Evolutionary conservation across 2,797 vertebrate species (phyloP), one percentile per base, ranked within the genome.

Genomic region (Gymnothorax reevesii): DNA sequence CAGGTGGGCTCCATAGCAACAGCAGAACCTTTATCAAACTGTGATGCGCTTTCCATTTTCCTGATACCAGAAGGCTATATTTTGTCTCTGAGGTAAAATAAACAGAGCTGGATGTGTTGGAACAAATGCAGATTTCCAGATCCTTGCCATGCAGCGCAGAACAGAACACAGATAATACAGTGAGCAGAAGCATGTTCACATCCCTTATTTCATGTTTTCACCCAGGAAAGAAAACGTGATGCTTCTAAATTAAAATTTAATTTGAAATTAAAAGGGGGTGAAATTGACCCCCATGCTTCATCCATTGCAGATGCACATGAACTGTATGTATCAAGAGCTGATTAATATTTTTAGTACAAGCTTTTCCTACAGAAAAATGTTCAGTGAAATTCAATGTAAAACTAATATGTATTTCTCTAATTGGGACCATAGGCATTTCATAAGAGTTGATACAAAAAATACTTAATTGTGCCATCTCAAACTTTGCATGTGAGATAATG

Each of bases 1-100:
- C 88, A 85, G 91, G 92, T 93, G 88, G 88, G 89, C 90, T 90
- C 90, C 91, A 87, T 91, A 88, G 90, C 90, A 92, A 93, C 91
- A 69, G 88, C 57, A 6, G 86, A 92, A 91, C 91, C 92, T 92
- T 90, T 85, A 86, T 92, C 89, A 89, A 86, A 85, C 59, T 22
- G 17, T 87, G 86, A 84, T 84, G 86, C 59, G 82, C n/a, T 54
- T 87, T 84, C 8, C 27, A 20, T 64, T 55, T 83, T 54, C 83
- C 2, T 33, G 82, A 88, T 91, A 90, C 86, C 88, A 88, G 87
- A 88, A 92, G 85, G 87, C 89, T 92, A 87, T 90, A 89, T 85
- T 90, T 79, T 66, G 87, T 90, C 86, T 89, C 84, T 89, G 84
- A 91, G 89, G 90, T 86, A 88, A 88, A 93, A 91, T 87, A 87